phyloP scores from a whole-genome alignment of 1,140 invertebrate species.

The Bombus turneri region DNA sequence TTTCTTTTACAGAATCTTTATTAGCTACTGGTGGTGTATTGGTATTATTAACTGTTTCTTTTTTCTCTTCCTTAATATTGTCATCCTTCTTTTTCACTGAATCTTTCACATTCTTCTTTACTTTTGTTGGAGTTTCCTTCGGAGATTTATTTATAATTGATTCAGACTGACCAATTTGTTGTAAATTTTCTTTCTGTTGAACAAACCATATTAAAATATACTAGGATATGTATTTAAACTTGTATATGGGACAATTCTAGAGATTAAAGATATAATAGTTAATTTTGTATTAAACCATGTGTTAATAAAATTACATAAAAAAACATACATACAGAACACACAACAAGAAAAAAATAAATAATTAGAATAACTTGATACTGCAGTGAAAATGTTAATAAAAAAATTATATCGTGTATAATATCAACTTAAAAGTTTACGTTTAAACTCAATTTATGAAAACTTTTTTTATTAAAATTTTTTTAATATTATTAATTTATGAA shows the following conservation, averaged over 20 bases:
- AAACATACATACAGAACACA: not conserved
- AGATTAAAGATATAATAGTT: conserved; percentile 8
- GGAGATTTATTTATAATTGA: conserved; percentile 73
- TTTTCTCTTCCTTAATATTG: conserved; percentile 74
- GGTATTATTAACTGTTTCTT: conserved; percentile 38
- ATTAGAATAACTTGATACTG: not conserved
- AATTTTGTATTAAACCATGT: conserved; percentile 15
- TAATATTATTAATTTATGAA: not conserved
- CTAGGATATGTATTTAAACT: conserved; percentile 1
- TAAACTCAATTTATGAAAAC: not conserved
- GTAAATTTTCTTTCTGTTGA: conserved; percentile 76
- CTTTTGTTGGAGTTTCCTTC: conserved; percentile 77
- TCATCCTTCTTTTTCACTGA: conserved; percentile 73
- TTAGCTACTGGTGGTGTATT: conserved; percentile 53
- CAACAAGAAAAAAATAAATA: not conserved
- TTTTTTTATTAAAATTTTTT: not conserved
- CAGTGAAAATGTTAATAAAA: not conserved
- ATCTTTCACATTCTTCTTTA: conserved; percentile 77
- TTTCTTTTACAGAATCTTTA: conserved; percentile 75
- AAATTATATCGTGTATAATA: not conserved
- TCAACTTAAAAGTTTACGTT: not conserved
- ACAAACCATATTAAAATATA: not conserved
- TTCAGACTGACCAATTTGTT: conserved; percentile 72
- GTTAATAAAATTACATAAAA: conserved; percentile 33
- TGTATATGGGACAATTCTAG: not conserved